These are phyloP conservation scores for Xiphophorus couchianus DNA, from an alignment of 2,113 vertebrate species.

Conservation along the genomic window DNA sequence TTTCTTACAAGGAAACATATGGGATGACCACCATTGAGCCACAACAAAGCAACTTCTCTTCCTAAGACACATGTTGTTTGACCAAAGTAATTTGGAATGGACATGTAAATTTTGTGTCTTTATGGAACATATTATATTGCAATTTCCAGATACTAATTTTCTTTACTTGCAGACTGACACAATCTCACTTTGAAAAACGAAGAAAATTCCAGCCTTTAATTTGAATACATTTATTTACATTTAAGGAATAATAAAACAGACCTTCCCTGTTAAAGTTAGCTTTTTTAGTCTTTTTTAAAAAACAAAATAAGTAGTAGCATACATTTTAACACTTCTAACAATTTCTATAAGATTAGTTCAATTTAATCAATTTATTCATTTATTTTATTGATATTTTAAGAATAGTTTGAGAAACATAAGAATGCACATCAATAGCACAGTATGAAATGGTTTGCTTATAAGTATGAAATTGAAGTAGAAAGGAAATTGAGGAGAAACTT, in stretches of 20 bases:
- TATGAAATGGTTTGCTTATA: not conserved
- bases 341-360: no score
- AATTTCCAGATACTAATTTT: not conserved
- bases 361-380: no score
- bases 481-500: not conserved
- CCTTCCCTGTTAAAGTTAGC: no score
- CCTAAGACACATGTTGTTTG: not conserved
- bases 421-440: no score
- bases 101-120: no score
- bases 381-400: no score
- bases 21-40: conserved; percentile 62
- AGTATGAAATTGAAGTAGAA: not conserved
- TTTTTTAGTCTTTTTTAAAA: no score
- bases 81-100: not conserved
- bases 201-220: not conserved
- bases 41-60: conserved; percentile 48
- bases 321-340: no score
- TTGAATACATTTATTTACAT: not conserved
- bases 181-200: not conserved
- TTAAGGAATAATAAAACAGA: not conserved
- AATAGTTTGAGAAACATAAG: no score
- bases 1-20: conserved; percentile 65
- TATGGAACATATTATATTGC: not conserved
- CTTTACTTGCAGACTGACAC: not conserved
- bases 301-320: no score